These are phyloP conservation scores for Caenorhabditis inopinata DNA, from an alignment of 1,140 invertebrate genomes.

Conservation along the genomic window DNA sequence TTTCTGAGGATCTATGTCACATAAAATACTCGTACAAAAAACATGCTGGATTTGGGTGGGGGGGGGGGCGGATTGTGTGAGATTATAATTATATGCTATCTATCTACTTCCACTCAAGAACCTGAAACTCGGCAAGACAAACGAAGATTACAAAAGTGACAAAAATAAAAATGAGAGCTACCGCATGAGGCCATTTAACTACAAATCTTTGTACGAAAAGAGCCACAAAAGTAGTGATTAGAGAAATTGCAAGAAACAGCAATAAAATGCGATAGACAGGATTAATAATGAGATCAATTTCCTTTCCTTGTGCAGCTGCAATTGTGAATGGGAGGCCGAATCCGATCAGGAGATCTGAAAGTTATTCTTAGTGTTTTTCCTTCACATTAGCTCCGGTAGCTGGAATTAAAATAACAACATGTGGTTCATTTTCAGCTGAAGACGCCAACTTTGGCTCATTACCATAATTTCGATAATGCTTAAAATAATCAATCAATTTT, in stretches of 20 bases:
- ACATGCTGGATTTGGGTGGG: no score
- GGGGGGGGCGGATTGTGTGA: no score
- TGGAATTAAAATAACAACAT: no score
- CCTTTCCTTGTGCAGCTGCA: constrained; percentile 38
- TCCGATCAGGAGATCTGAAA: constrained; percentile 70
- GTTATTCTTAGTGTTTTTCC: neutral
- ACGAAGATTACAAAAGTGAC: neutral
- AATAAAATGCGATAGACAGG: constrained; percentile 30
- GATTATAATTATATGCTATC: no score
- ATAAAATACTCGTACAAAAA: no score
- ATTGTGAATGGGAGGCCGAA: constrained; percentile 72
- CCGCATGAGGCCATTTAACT: neutral
- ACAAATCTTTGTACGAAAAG: neutral
- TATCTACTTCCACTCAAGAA: constrained; percentile 10
- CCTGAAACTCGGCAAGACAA: constrained; percentile 2
- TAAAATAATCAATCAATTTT: no score
- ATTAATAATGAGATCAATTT: constrained; percentile 24
- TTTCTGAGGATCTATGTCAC: no score
- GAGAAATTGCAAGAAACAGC: constrained; percentile 66
- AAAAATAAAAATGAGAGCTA: constrained; percentile 16
- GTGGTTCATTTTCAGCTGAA: no score
- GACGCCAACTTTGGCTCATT: no score
- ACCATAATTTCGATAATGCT: no score
- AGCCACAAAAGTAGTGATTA: constrained; percentile 66
- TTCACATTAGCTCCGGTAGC: neutral